These are phyloP conservation scores for Dendrocincla tyrannina DNA, from an alignment of 2,797 vertebrate genomes.

Conservation along the genomic window DNA sequence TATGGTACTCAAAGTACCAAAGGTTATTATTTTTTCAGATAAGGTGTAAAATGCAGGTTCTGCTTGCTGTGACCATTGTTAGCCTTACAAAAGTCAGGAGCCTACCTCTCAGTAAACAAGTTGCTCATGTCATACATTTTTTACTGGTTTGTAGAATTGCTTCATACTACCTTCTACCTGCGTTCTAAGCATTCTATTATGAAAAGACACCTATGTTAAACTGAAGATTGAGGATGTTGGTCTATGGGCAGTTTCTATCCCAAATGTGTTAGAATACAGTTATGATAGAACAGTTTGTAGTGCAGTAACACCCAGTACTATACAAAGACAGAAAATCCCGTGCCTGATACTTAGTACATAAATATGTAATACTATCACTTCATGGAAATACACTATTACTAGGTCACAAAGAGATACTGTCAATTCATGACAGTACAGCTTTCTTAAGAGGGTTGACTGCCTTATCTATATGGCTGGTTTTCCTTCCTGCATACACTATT, in stretches of 20 bases:
- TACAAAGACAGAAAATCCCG: neutral
- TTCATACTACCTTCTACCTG: neutral
- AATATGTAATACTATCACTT: neutral
- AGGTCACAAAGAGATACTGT: neutral
- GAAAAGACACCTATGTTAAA: neutral
- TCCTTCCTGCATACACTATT: neutral
- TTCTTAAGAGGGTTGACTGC: neutral
- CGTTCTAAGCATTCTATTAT: neutral
- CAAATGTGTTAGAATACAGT: neutral
- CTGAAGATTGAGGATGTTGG: neutral
- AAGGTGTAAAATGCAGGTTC: neutral
- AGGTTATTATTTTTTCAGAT: neutral
- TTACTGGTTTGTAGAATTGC: neutral
- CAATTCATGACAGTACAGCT: neutral
- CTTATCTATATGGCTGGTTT: neutral
- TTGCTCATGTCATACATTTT: neutral
- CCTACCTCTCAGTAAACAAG: neutral
- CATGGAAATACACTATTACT: neutral
- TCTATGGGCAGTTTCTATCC: neutral
- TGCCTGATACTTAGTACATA: neutral
- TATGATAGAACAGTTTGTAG: neutral
- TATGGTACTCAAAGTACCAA: neutral
- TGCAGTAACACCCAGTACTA: neutral
- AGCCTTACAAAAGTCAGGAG: neutral
- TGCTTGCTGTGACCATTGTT: neutral